Evolutionary conservation across 2,888 invertebrate species (phyloP).

Genomic region (Xylocampa areola): DNA sequence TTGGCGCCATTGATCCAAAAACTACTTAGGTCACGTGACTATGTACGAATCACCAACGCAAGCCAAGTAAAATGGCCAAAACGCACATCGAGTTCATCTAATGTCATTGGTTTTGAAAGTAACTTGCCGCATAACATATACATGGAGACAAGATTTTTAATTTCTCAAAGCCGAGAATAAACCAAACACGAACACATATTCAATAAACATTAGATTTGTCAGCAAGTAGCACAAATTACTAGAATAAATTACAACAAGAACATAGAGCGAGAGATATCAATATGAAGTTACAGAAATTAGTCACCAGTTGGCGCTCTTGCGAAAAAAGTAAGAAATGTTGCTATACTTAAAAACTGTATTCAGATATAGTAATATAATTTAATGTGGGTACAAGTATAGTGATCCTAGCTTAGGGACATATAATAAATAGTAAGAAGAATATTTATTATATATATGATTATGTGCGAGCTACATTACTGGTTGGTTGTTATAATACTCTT

Average conservation of each 20-base stretch:
- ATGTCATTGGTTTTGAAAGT: constrained; percentile 87
- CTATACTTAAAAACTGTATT: constrained; percentile 29
- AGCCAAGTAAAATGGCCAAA: constrained; percentile 90
- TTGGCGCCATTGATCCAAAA: constrained; percentile 90
- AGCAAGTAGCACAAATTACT: constrained; percentile 83
- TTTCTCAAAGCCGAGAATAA: constrained; percentile 69
- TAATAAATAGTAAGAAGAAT: too few species aligned
- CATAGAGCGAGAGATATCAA: constrained; percentile 87
- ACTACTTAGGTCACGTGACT: constrained; percentile 89
- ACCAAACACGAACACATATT: constrained; percentile 82
- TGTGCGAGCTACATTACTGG: too few species aligned
- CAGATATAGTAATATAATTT: neutral
- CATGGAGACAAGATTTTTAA: constrained; percentile 81
- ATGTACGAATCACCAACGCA: constrained; percentile 89
- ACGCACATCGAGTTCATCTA: constrained; percentile 89
- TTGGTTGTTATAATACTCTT: too few species aligned
- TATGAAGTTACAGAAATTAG: constrained; percentile 79
- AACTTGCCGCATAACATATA: constrained; percentile 82
- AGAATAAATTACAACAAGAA: constrained; percentile 84
- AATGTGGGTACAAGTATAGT: too few species aligned
- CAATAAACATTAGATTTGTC: constrained; percentile 76
- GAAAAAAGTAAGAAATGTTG: constrained; percentile 44
- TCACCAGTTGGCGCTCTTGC: constrained; percentile 82
- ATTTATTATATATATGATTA: too few species aligned
- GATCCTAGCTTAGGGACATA: too few species aligned